Conservation (phyloP, 35 echinoderm and acorn worm genomes). For the Heliocidaris erythrogramma region DNA sequence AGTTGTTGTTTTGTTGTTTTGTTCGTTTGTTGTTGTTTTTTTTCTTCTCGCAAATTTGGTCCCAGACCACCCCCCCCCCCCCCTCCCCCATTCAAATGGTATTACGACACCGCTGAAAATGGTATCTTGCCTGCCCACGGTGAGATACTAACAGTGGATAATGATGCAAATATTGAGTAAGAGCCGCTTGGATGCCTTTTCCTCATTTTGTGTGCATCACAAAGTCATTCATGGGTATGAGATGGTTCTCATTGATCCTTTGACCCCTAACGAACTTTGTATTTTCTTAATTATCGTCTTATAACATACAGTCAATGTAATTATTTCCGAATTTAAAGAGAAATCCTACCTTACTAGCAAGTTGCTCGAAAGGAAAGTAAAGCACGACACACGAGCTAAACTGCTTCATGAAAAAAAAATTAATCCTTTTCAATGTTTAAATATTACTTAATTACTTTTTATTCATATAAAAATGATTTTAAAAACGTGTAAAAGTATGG, state of each 20-base stretch:
- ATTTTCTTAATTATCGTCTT: neutral
- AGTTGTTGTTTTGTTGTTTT: no score
- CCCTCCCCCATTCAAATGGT: neutral
- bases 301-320: neutral
- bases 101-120: neutral
- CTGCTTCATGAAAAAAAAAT: no score
- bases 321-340: neutral
- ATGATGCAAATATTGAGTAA: neutral
- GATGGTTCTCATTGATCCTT: neutral
- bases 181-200: neutral
- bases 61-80: neutral
- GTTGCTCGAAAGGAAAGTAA: no score
- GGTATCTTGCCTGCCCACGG: neutral
- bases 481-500: no score
- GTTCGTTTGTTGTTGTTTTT: no score
- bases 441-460: no score
- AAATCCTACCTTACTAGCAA: neutral
- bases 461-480: no score
- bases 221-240: neutral
- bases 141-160: neutral
- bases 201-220: neutral
- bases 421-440: no score
- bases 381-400: no score
- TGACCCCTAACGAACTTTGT: neutral
- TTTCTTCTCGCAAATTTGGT: neutral